Percentiles rank a stretch among this genome's conserved stretches.
phyloP scores from a whole-genome alignment of 2,888 invertebrate genomes.

The Dexiosoma caninum region DNA sequence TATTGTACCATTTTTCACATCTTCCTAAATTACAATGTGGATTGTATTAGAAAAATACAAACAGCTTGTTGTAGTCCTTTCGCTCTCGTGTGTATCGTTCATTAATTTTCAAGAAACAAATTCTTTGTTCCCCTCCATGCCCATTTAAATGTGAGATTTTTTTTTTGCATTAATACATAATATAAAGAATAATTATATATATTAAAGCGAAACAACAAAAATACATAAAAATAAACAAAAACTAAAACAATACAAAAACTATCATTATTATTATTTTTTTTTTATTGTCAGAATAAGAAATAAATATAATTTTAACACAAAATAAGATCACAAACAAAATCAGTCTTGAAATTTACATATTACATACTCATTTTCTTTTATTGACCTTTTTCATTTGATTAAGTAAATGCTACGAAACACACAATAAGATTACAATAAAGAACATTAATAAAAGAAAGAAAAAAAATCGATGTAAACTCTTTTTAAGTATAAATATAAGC shows the following conservation, averaged over 20 bases:
- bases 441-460: slow-evolving; percentile 53
- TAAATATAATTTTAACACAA: slow-evolving; percentile 58
- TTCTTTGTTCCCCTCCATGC: slow-evolving; percentile 44
- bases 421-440: slow-evolving; percentile 61
- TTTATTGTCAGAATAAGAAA: slow-evolving; percentile 45
- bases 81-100: slow-evolving; percentile 42
- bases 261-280: slow-evolving; percentile 31
- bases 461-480: slow-evolving; percentile 59
- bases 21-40: slow-evolving; percentile 16
- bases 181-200: slow-evolving; percentile 72
- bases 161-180: slow-evolving; percentile 75
- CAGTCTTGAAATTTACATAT: slow-evolving; percentile 44
- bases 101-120: slow-evolving; percentile 31
- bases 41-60: slow-evolving; percentile 37
- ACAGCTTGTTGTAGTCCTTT: slow-evolving; percentile 41
- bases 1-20: background rate
- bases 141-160: slow-evolving; percentile 68
- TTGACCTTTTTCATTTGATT: slow-evolving; percentile 48
- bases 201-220: slow-evolving; percentile 66
- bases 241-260: slow-evolving; percentile 30
- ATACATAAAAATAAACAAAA: slow-evolving; percentile 56
- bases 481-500: slow-evolving; percentile 67
- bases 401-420: slow-evolving; percentile 60
- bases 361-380: slow-evolving; percentile 36
- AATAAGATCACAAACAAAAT: slow-evolving; percentile 56